phyloP scores from a whole-genome alignment of 1,140 invertebrate genomes.

The Drosophila tsacasi region DNA sequence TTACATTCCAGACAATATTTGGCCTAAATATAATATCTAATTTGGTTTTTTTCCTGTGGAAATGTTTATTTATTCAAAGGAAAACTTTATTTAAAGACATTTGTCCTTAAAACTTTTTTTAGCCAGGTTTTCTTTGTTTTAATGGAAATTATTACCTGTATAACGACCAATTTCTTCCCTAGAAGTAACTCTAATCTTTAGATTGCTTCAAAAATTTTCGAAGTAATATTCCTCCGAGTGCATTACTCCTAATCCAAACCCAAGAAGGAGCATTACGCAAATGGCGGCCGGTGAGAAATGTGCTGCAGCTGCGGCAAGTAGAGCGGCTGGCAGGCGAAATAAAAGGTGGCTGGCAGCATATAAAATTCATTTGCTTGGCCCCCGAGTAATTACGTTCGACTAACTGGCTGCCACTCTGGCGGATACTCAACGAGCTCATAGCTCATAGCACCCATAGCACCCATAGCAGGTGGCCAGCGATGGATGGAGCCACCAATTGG shows the following conservation, averaged over 20 bases:
- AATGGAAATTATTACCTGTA: background rate
- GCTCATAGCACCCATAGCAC: conserved; percentile 11
- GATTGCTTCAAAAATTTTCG: background rate
- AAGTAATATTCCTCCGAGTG: background rate
- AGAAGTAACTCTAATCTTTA: background rate
- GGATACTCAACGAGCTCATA: conserved; percentile 54
- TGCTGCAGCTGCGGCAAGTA: conserved; percentile 53
- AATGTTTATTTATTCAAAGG: background rate
- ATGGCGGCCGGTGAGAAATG: conserved; percentile 51
- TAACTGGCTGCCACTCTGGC: conserved; percentile 38
- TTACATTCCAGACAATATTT: background rate
- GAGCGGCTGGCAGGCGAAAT: conserved; percentile 18
- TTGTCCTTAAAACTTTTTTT: too few relatives aligned
- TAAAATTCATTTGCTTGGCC: conserved; percentile 45
- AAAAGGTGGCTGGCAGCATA: conserved; percentile 33
- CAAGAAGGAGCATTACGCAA: conserved; percentile 56
- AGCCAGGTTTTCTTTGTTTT: too few relatives aligned
- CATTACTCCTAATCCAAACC: background rate
- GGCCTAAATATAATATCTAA: background rate
- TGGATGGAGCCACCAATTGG: conserved; percentile 11
- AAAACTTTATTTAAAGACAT: background rate
- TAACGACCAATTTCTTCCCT: too few relatives aligned
- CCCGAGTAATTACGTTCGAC: conserved; percentile 53
- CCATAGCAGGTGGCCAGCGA: conserved; percentile 56
- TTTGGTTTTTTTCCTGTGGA: background rate